Evolutionary conservation across 1,140 invertebrate species (phyloP).

Genomic region (Coenobita brevimanus): DNA sequence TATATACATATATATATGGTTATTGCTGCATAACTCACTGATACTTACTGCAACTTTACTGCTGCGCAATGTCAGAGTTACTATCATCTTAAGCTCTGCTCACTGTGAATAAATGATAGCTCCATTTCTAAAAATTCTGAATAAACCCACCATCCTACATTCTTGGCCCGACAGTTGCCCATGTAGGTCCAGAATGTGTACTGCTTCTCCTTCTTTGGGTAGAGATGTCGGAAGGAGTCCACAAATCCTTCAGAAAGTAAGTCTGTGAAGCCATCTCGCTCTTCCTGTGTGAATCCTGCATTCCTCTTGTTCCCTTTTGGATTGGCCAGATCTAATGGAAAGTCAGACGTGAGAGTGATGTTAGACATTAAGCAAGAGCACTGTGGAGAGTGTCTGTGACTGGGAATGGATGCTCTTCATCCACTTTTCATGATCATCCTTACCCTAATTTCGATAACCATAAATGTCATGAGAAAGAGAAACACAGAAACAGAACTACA

Average conservation of each 20-base stretch:
- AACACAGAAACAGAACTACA: too few species aligned
- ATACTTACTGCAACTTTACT: background rate
- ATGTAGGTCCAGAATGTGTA: constrained; percentile 98
- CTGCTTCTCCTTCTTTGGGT: constrained; percentile 87
- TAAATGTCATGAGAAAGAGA: too few species aligned
- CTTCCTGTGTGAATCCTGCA: constrained; percentile 96
- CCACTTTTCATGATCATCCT: too few species aligned
- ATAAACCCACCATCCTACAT: constrained; percentile 90
- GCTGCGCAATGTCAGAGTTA: background rate
- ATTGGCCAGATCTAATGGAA: constrained; percentile 88
- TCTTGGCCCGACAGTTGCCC: constrained; percentile 86
- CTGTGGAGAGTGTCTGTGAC: background rate
- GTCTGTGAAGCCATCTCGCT: constrained; percentile 91
- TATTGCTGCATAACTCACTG: too few species aligned
- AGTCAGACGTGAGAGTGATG: constrained; percentile 9
- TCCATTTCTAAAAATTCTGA: too few species aligned
- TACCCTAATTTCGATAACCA: too few species aligned
- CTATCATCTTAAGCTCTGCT: too few species aligned
- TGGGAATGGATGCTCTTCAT: background rate
- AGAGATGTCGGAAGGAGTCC: constrained; percentile 90
- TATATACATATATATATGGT: too few species aligned
- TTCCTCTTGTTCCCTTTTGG: constrained; percentile 94
- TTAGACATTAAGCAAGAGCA: background rate
- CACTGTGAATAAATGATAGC: too few species aligned
- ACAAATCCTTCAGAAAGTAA: constrained; percentile 86